Evolutionary conservation across 2,888 invertebrate genomes (phyloP).

Genomic region (Pristionchus fissidentatus): DNA sequence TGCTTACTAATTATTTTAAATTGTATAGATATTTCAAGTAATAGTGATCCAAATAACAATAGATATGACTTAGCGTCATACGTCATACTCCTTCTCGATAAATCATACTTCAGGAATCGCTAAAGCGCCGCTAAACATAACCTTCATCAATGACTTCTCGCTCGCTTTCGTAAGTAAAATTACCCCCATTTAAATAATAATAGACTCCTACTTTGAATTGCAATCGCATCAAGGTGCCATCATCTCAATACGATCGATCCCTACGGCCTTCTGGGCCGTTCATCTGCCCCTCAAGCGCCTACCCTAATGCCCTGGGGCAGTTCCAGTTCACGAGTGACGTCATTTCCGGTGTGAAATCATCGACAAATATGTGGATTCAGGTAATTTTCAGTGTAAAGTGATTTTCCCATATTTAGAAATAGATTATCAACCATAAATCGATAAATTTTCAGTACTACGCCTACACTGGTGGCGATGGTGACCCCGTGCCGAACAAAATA

Average conservation of each 20-base stretch:
- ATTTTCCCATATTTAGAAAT: no score
- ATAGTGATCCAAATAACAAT: no score
- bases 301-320: neutral
- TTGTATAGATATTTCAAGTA: no score
- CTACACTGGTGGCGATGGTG: slow-evolving; percentile 19
- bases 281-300: slow-evolving; percentile 3
- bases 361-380: slow-evolving; percentile 8
- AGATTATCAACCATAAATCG: no score
- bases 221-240: neutral
- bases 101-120: neutral
- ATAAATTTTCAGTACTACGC: neutral
- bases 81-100: no score
- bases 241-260: neutral
- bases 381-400: no score
- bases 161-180: neutral
- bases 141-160: neutral
- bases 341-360: neutral
- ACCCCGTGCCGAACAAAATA: neutral
- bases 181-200: neutral
- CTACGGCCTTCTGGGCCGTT: neutral
- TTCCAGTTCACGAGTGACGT: slow-evolving; percentile 37
- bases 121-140: neutral
- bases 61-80: no score
- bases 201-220: neutral
- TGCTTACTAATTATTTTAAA: no score